Evolutionary conservation across 2,888 invertebrate species (phyloP), one percentile per base, ranked within the genome.

Genomic region (Hemistola chrysoprasaria): DNA sequence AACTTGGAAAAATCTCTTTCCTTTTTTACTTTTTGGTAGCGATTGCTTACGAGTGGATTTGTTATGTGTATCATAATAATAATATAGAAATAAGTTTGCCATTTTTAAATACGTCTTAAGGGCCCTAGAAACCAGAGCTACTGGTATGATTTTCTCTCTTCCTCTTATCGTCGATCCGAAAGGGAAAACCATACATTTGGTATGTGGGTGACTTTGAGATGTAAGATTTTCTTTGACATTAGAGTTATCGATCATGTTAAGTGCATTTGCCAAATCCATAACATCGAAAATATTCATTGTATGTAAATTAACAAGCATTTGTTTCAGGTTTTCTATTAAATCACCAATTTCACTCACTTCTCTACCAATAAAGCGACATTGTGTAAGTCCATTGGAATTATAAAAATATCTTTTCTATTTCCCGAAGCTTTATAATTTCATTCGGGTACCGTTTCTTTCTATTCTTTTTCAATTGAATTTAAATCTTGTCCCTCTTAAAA

Each of bases 311-410:
- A 16, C 16, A n/a, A n/a, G n/a, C n/a, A 21, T 50, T 51, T 47
- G 30, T 53, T 45, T 51, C 41, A 40, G 50, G 29, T 46, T 47
- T 52, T 52, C 50, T 50, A 40, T 54, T 44, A 24, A 38, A 50
- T 49, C 46, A 53, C 30, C 26, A 11, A 31, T 42, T 46, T 49
- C 49, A 48, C 33, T 48, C 29, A 22, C 35, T 16, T 21, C 26
- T 39, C 31, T 8, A n/a, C 7, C 20, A 32, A 37, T 30, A 26
- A 38, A 26, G 25, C 10, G 29, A 37, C 25, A 33, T 40, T 45
- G 33, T 46, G 29, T 26, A 44, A 53, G 46, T 50, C 35, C 50
- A 53, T 58, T 60, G 53, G 59, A 58, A 52, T 58, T 55, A 35
- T 47, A 53, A 50, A 54, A 52, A 47, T 40, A 35, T 27, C 38